Evolutionary conservation across 2,113 vertebrate species (phyloP).

Genomic region (Otocyon megalotis): DNA sequence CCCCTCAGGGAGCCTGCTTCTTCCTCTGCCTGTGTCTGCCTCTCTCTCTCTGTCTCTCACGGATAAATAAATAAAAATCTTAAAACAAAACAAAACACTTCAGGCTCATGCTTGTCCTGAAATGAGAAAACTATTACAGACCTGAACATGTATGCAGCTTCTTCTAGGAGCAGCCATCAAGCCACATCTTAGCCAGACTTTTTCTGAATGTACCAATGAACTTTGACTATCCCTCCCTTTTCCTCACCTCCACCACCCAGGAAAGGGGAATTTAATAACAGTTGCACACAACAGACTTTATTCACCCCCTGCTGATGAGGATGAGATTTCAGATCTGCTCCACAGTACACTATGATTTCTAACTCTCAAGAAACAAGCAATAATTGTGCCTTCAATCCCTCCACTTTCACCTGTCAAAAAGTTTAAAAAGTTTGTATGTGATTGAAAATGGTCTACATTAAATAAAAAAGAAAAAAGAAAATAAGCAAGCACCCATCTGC

Average conservation of each 20-base stretch:
- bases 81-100: slow-evolving; percentile 20
- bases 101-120: slow-evolving; percentile 9
- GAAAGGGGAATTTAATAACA: background rate
- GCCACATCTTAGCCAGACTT: background rate
- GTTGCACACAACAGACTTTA: background rate
- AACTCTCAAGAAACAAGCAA: slow-evolving; percentile 1
- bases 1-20: no score
- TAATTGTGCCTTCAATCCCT: background rate
- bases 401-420: background rate
- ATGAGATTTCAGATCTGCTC: background rate
- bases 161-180: slow-evolving; percentile 55
- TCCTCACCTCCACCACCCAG: background rate
- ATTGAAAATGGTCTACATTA: background rate
- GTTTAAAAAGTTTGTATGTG: background rate
- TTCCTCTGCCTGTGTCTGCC: no score
- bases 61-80: no score
- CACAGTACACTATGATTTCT: background rate
- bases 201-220: background rate
- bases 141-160: background rate
- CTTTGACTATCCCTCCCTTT: background rate
- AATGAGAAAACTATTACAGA: background rate
- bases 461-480: background rate
- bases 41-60: no score
- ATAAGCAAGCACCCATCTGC: background rate
- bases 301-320: background rate